Evolutionary conservation across 2,797 vertebrate genomes (phyloP).

Genomic region (Pseudomugil gertrudae): DNA sequence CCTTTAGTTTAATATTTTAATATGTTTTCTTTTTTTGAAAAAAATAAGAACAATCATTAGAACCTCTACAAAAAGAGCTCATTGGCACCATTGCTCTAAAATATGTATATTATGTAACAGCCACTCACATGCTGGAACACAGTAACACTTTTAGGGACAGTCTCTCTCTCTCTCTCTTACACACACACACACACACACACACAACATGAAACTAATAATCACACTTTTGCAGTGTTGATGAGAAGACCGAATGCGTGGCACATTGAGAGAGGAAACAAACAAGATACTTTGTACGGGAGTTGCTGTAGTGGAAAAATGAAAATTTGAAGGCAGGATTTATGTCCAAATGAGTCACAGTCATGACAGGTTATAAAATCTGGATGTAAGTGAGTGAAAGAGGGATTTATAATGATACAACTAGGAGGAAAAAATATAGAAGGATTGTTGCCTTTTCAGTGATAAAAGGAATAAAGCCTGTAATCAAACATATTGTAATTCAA

Average conservation of each 20-base stretch:
- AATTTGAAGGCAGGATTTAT: conserved; percentile 46
- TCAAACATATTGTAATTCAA: conserved; percentile 55
- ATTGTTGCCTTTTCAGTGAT: conserved; percentile 47
- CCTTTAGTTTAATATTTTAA: too few relatives aligned
- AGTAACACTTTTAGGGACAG: background rate
- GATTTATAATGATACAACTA: conserved; percentile 61
- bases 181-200: background rate
- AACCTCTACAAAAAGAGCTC: conserved; percentile 25
- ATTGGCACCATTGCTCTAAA: conserved; percentile 20
- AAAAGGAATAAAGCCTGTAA: conserved; percentile 45
- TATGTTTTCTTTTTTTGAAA: background rate
- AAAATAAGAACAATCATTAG: conserved; percentile 9
- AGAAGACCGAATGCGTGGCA: background rate
- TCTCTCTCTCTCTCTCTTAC: too few relatives aligned
- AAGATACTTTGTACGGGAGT: conserved; percentile 24
- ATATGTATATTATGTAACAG: conserved; percentile 2
- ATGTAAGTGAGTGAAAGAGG: conserved; percentile 53
- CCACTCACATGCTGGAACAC: background rate
- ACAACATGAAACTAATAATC: conserved; percentile 5
- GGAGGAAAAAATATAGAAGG: conserved; percentile 52
- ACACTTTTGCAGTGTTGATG: background rate
- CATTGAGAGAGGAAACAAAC: conserved; percentile 2
- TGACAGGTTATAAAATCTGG: conserved; percentile 51
- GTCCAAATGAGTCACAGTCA: conserved; percentile 50
- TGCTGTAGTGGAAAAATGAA: conserved; percentile 38